phyloP scores from a whole-genome alignment of 1,140 invertebrate species.

The Nephila pilipes region DNA sequence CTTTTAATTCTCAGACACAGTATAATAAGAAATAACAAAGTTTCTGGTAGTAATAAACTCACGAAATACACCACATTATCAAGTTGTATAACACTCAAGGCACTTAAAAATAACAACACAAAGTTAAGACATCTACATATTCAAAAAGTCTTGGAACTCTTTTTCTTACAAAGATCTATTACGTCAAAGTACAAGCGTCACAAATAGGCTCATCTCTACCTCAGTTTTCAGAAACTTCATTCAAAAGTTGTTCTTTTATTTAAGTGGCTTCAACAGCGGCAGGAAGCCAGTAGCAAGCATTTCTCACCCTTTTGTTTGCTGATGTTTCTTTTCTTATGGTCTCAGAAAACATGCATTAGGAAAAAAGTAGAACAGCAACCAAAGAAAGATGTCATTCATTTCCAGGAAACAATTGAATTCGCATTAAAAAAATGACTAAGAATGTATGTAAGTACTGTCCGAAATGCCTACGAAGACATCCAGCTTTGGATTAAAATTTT shows the following conservation, averaged over 20 bases:
- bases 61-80: too few species aligned
- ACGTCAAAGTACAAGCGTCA: not conserved
- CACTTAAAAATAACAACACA: not conserved
- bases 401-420: not conserved
- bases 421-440: too few species aligned
- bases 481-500: too few species aligned
- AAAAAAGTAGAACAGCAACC: not conserved
- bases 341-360: not conserved
- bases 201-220: not conserved
- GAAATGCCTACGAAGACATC: too few species aligned
- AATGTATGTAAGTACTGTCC: too few species aligned
- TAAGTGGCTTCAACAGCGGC: not conserved
- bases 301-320: not conserved
- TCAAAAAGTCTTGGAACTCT: not conserved
- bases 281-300: not conserved
- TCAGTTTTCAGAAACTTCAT: not conserved
- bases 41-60: too few species aligned
- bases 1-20: too few species aligned
- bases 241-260: not conserved
- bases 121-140: not conserved
- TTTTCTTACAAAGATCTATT: not conserved
- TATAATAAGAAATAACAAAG: too few species aligned
- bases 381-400: not conserved
- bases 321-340: not conserved
- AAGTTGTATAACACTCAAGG: too few species aligned